phyloP scores from a whole-genome alignment of 1,140 invertebrate species.

The Drosophila kohkoa region DNA sequence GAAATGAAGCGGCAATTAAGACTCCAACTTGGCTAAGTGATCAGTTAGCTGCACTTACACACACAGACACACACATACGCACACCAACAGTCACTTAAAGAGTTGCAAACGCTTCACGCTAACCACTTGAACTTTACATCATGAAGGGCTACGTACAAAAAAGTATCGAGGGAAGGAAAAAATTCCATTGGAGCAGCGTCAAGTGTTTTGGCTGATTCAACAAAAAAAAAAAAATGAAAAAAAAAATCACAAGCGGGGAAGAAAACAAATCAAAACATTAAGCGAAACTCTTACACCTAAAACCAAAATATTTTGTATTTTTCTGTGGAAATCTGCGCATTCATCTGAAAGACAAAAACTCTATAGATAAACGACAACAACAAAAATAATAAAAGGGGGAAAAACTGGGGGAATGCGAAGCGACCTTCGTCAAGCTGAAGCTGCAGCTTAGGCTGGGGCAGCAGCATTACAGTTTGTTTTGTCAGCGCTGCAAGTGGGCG shows the following conservation, averaged over 20 bases:
- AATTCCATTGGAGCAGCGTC: slow-evolving; percentile 64
- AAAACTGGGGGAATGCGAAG: slow-evolving; percentile 28
- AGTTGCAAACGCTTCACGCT: slow-evolving; percentile 14
- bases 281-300: slow-evolving; percentile 44
- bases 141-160: slow-evolving; percentile 38
- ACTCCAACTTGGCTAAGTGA: slow-evolving; percentile 29
- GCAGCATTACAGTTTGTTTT: slow-evolving; percentile 74
- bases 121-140: slow-evolving; percentile 44
- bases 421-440: slow-evolving; percentile 39
- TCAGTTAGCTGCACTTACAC: slow-evolving; percentile 27
- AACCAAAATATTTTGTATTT: slow-evolving; percentile 52
- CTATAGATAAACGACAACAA: slow-evolving; percentile 36
- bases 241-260: slow-evolving; percentile 20
- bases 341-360: slow-evolving; percentile 65
- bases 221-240: slow-evolving; percentile 51
- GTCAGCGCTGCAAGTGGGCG: slow-evolving; percentile 65
- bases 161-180: slow-evolving; percentile 8
- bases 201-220: slow-evolving; percentile 75
- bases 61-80: slow-evolving; percentile 25
- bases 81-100: slow-evolving; percentile 3
- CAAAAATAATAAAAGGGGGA: background rate
- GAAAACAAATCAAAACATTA: slow-evolving; percentile 28
- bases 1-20: slow-evolving; percentile 79
- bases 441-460: slow-evolving; percentile 1
- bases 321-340: slow-evolving; percentile 81